phyloP scores from a whole-genome alignment of 2,888 invertebrate genomes.

The Caradrina kadenii region DNA sequence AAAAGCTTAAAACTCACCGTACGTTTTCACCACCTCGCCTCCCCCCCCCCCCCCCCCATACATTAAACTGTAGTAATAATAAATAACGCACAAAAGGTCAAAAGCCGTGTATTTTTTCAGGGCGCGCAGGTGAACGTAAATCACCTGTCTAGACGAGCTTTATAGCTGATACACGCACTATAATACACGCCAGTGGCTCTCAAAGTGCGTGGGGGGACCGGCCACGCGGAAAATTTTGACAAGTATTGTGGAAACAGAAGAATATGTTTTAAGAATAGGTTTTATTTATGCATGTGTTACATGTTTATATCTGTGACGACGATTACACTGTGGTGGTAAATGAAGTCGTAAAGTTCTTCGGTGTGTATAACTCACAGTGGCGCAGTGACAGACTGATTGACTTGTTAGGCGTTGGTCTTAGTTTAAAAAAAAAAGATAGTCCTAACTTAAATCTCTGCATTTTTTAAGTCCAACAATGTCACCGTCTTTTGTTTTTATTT shows the following conservation, averaged over 20 bases:
- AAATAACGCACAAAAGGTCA: slow-evolving; percentile 39
- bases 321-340: not conserved
- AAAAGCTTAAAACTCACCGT: not conserved
- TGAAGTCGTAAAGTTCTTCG: no score
- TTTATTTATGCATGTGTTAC: not conserved
- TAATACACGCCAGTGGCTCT: slow-evolving; percentile 64
- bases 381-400: no score
- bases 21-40: not conserved
- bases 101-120: slow-evolving; percentile 57
- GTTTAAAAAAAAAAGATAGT: no score
- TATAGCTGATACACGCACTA: slow-evolving; percentile 85
- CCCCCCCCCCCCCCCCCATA: slow-evolving; percentile 1
- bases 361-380: no score
- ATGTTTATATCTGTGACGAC: not conserved
- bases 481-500: no score
- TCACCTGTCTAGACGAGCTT: slow-evolving; percentile 87
- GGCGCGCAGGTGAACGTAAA: slow-evolving; percentile 83
- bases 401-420: no score
- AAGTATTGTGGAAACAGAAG: slow-evolving; percentile 1
- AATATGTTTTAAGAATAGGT: slow-evolving; percentile 2
- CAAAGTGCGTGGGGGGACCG: slow-evolving; percentile 55
- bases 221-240: slow-evolving; percentile 3
- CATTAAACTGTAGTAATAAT: slow-evolving; percentile 55
- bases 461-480: not conserved
- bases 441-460: no score